These are phyloP conservation scores for Danio rerio DNA, from an alignment of 2,113 vertebrate species.

Conservation along the genomic window DNA sequence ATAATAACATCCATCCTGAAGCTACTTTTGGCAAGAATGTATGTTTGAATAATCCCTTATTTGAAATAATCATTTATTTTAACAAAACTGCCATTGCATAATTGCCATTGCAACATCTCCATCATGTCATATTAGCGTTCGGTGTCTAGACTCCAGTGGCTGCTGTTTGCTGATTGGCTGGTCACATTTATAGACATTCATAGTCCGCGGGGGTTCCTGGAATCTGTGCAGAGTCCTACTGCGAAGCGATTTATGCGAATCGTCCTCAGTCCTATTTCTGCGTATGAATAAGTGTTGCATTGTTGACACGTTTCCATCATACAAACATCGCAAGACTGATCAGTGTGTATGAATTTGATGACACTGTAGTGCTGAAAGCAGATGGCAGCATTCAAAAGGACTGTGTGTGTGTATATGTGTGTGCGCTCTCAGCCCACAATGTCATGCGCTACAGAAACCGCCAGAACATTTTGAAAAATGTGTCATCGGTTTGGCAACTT, in stretches of 20 bases:
- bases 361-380: slow-evolving; percentile 48
- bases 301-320: slow-evolving; percentile 25
- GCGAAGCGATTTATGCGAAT: background rate
- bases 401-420: slow-evolving; percentile 48
- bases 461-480: slow-evolving; percentile 54
- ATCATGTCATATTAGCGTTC: background rate
- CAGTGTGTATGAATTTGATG: slow-evolving; percentile 33
- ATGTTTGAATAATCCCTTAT: background rate
- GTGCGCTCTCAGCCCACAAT: slow-evolving; percentile 49
- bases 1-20: background rate
- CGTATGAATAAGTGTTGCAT: slow-evolving; percentile 9
- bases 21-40: background rate
- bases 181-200: background rate
- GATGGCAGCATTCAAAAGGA: slow-evolving; percentile 51
- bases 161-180: background rate
- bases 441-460: slow-evolving; percentile 50
- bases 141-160: background rate
- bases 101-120: background rate
- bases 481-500: slow-evolving; percentile 56
- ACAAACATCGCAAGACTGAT: slow-evolving; percentile 28
- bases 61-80: background rate
- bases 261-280: background rate
- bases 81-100: background rate
- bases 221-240: background rate
- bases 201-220: background rate